These are phyloP conservation scores for Julus scandinavius DNA, from an alignment of 2,888 invertebrate genomes.

Conservation along the genomic window DNA sequence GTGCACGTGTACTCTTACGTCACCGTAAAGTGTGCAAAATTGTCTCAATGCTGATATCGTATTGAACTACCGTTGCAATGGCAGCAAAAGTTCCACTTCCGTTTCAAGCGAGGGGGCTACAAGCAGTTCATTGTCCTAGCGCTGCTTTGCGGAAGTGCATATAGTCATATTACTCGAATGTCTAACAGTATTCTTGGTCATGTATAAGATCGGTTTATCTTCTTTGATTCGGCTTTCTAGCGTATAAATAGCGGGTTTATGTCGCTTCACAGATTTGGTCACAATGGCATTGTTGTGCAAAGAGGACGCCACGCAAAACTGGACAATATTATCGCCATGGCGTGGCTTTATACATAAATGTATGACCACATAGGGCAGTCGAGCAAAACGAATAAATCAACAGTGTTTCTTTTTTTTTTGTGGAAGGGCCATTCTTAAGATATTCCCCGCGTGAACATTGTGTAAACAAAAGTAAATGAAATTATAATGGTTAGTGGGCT, in stretches of 20 bases:
- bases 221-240: slow-evolving; percentile 12
- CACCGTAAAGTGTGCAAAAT: background rate
- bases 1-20: too few relatives aligned
- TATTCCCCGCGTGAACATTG: background rate
- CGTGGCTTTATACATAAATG: slow-evolving; percentile 42
- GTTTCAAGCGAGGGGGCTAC: background rate
- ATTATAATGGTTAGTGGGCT: background rate
- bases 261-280: slow-evolving; percentile 12
- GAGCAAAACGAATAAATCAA: slow-evolving; percentile 24
- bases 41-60: background rate
- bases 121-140: background rate
- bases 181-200: slow-evolving; percentile 14
- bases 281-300: slow-evolving; percentile 28
- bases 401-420: background rate
- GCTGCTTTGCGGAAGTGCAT: background rate
- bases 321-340: slow-evolving; percentile 35
- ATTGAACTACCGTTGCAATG: background rate
- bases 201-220: slow-evolving; percentile 39
- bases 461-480: slow-evolving; percentile 39
- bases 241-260: slow-evolving; percentile 28
- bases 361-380: slow-evolving; percentile 16
- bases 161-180: slow-evolving; percentile 21
- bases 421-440: slow-evolving; percentile 16
- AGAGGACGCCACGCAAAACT: slow-evolving; percentile 34
- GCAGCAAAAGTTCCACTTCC: background rate